phyloP scores from a whole-genome alignment of 2,888 invertebrate species.

The Chirona hameri region DNA sequence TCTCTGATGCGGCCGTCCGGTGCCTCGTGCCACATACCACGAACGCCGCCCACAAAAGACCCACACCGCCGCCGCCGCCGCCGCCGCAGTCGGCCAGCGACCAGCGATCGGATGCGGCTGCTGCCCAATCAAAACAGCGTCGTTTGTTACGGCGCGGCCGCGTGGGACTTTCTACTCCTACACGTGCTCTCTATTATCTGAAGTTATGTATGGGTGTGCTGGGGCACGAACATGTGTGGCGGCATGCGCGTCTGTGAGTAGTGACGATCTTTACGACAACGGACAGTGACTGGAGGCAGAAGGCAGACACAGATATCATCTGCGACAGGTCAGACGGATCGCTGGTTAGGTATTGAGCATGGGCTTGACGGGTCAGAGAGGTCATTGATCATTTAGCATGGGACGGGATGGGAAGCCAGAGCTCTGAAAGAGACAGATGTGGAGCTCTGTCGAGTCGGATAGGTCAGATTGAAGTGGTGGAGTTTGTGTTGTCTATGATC shows the following conservation, averaged over 20 bases:
- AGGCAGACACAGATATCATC: neutral
- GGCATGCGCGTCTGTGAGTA: too few species aligned
- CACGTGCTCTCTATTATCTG: neutral
- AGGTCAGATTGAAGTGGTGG: too few species aligned
- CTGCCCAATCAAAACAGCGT: neutral
- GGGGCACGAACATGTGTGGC: neutral
- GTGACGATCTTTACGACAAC: neutral
- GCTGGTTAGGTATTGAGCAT: neutral
- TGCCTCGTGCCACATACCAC: neutral
- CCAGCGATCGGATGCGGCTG: neutral
- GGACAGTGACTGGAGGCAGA: too few species aligned
- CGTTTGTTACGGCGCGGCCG: neutral
- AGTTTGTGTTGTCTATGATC: too few species aligned
- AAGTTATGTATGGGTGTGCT: neutral
- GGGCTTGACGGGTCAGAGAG: too few species aligned
- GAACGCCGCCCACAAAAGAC: neutral
- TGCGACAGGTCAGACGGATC: neutral
- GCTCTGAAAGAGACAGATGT: too few species aligned
- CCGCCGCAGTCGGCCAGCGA: neutral
- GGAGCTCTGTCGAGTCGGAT: too few species aligned
- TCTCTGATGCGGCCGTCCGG: neutral
- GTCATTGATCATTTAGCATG: too few species aligned
- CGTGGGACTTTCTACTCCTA: neutral
- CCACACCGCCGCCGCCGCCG: neutral
- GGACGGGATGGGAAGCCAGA: too few species aligned